A percentile compares a stretch with the other conserved stretches of the same genome.
Evolutionary conservation across 2,888 invertebrate species (phyloP).

Genomic region (Plagodis pulveraria): DNA sequence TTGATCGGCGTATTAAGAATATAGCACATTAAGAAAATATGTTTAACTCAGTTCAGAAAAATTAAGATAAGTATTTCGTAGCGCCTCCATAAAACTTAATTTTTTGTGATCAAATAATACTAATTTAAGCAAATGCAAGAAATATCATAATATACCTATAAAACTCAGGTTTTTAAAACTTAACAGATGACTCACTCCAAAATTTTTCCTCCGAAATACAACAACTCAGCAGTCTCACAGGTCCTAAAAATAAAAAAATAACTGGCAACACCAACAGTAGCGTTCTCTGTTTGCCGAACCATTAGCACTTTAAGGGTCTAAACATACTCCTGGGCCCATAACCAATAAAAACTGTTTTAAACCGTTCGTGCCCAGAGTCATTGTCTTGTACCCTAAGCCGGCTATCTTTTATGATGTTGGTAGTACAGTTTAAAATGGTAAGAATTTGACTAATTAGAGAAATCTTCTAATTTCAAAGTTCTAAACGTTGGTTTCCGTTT

Average conservation of each 20-base stretch:
- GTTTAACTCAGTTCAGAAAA: not conserved
- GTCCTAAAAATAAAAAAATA: constrained; percentile 15
- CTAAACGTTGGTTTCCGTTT: constrained; percentile 32
- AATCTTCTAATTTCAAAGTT: constrained; percentile 42
- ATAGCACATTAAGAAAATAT: no score
- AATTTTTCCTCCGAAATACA: not conserved
- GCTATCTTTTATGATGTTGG: constrained; percentile 27
- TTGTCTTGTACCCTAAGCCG: constrained; percentile 45
- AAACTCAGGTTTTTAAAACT: no score
- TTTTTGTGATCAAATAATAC: no score
- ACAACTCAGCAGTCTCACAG: constrained; percentile 11
- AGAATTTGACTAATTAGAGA: constrained; percentile 46
- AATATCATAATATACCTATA: not conserved
- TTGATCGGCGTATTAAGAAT: no score
- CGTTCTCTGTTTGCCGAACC: constrained; percentile 56
- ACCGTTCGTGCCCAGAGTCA: constrained; percentile 37
- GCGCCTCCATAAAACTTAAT: no score
- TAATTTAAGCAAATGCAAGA: not conserved
- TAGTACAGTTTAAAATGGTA: constrained; percentile 35
- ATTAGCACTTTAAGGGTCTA: constrained; percentile 65
- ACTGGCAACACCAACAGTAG: constrained; percentile 49
- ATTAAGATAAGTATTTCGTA: no score
- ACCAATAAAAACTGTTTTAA: constrained; percentile 58
- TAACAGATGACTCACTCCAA: not conserved
- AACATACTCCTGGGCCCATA: constrained; percentile 37